phyloP scores from a whole-genome alignment of 1,140 invertebrate species.

The Ceratosolen solmsi region DNA sequence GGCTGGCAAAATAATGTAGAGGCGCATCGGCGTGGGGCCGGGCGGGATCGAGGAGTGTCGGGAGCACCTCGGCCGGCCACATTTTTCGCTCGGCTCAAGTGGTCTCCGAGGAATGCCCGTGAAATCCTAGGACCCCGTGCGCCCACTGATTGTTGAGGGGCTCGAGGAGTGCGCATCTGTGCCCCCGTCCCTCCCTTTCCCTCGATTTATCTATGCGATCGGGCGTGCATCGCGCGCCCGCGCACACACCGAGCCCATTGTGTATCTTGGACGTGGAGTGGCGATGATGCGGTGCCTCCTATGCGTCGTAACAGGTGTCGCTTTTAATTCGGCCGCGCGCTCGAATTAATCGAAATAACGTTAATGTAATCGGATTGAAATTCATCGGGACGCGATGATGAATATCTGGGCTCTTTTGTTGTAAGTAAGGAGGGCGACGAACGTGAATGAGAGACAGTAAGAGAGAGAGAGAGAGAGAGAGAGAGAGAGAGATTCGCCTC shows the following conservation, averaged over 20 bases:
- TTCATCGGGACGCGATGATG: constrained; percentile 34
- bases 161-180: constrained; percentile 16
- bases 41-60: no score
- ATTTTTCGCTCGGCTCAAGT: constrained; percentile 30
- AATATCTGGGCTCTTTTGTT: constrained; percentile 15
- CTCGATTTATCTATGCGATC: background rate
- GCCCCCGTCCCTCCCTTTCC: constrained; percentile 19
- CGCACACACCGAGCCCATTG: no score
- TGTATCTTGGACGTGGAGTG: no score
- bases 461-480: background rate
- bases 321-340: constrained; percentile 21
- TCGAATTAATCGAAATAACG: constrained; percentile 32
- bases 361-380: constrained; percentile 42
- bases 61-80: no score
- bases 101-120: constrained; percentile 18
- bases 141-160: constrained; percentile 29
- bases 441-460: no score
- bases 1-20: background rate
- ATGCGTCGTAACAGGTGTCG: constrained; percentile 44
- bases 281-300: constrained; percentile 7
- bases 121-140: background rate
- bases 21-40: no score
- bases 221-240: no score
- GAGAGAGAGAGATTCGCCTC: background rate
- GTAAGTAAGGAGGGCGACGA: background rate